Base-by-base conservation (phyloP, 1,140 invertebrate species). In the Acromyrmex heyeri region DNA sequence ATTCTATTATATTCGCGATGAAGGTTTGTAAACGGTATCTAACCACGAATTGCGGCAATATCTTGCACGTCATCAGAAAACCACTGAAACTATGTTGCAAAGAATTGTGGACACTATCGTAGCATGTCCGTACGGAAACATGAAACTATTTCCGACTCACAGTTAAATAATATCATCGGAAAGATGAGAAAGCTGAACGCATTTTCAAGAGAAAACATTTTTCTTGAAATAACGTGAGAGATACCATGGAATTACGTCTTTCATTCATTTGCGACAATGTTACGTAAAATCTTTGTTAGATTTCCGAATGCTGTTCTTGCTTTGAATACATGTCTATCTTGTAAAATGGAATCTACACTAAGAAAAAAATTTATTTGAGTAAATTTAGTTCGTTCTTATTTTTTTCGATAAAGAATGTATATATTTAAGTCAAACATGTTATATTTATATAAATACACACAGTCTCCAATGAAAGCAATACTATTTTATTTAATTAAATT, bases 1-100 rank as follows among this genome's bases (percentile, higher is more conserved):
- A 69, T 79, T 79, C 48, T 55, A 38, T 79, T 30, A 16, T 10
- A 44, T 44, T 14, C 64, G 30, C 30, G 50, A 55, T 55, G 55
- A 79, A 79, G 30, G 21, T 55, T 69, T 21, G 44, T 18, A 24
- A 61, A 62, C 24, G 72, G 50, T 50, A 44, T 8, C 10, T 44
- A 62, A 81, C 48, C 24, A 38, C 38, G 30, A 21, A 86, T 34
- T 86, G 65, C 50, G 85, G 30, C 21, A 77, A 24, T 78, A 86
- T 78, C 79, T 86, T 38, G 38, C 75, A 55, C 50, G 62, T 78
- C 73, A 50, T 79, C 62, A 67, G 75, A 67, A 69, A 79, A 69
- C 76, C 75, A 21, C 62, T 18, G 14, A 53, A 59, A 38, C 38
- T 78, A 34, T 21, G 27, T 34, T 59, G 64, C 21, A 7, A 75